Base-by-base conservation (phyloP, 2,113 vertebrate species). In the Ammodytes marinus region DNA sequence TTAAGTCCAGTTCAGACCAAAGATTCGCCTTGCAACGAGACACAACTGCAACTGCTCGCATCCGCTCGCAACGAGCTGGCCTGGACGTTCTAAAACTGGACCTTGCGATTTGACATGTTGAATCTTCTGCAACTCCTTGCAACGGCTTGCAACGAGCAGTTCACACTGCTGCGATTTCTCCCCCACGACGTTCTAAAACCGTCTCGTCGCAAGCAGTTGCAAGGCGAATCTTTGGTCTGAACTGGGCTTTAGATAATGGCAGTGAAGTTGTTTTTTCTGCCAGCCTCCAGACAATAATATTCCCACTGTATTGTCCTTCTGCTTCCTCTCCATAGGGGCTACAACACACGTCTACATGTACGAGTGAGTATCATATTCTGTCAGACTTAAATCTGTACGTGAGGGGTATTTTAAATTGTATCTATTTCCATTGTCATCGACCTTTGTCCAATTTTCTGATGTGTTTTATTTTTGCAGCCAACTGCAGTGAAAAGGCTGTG, bases 341-440 rank as follows among this genome's bases (percentile, higher is more conserved):
- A 0, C 0, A 0, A 5, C 4, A 8, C 17, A 17, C 0, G 0
- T 1, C 0, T 15, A 0, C 0, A 1, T 84, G 82, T 10, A 0
- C 0, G 0, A 1, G 82, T 84, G 27, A 79, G 82, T 84, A 50
- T 19, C 2, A 10, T 39, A 52, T 50, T 14, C 49, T 66, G 65
- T 58, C 13, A 63, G 8, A 49, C 12, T 19, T 19, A 19, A 42
- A 4, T 14, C 39, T n/a, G 37, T 52, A 13, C 50, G 45, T 19
- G 15, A 47, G 3, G 14, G 54, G 19, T 17, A 7, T 60, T 50
- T 37, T 8, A 11, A 37, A 37, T 47, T 0, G 9, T 8, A 39
- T 6, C 5, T 4, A 11, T 49, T 42, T 14, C 9, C 2, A n/a
- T 4, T 57, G 4, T 19, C 15, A 67, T 27, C 39, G 47, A 77